Evolutionary conservation across 2,113 vertebrate genomes (phyloP).

Genomic region (Hydropotes inermis): DNA sequence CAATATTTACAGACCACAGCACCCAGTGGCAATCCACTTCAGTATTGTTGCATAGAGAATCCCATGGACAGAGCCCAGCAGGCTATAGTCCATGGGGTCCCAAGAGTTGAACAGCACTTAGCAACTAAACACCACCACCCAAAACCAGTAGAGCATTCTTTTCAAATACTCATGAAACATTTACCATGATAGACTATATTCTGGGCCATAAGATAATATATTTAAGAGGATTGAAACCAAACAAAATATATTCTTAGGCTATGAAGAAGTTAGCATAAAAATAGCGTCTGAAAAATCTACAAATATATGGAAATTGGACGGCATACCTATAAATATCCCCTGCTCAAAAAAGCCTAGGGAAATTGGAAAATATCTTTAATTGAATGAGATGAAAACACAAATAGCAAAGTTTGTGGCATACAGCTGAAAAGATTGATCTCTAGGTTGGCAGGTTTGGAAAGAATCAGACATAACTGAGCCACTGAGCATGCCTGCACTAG

Average conservation of each 20-base stretch:
- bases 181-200: neutral
- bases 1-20: neutral
- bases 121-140: neutral
- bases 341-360: neutral
- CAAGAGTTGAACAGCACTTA: neutral
- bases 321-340: neutral
- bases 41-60: neutral
- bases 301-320: neutral
- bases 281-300: neutral
- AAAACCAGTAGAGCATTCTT: neutral
- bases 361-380: neutral
- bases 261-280: neutral
- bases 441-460: neutral
- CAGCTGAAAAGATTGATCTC: neutral
- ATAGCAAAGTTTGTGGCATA: neutral
- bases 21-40: neutral
- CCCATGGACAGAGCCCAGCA: neutral
- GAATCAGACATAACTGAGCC: neutral
- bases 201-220: neutral
- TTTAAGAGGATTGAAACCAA: neutral
- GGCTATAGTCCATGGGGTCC: neutral
- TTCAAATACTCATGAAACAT: neutral
- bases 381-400: neutral
- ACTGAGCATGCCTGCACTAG: neutral
- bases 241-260: neutral